A percentile compares a stretch with the other conserved stretches of the same genome.
Evolutionary conservation across 2,888 invertebrate species (phyloP).

Genomic region (Callyntrura guangdongensis): DNA sequence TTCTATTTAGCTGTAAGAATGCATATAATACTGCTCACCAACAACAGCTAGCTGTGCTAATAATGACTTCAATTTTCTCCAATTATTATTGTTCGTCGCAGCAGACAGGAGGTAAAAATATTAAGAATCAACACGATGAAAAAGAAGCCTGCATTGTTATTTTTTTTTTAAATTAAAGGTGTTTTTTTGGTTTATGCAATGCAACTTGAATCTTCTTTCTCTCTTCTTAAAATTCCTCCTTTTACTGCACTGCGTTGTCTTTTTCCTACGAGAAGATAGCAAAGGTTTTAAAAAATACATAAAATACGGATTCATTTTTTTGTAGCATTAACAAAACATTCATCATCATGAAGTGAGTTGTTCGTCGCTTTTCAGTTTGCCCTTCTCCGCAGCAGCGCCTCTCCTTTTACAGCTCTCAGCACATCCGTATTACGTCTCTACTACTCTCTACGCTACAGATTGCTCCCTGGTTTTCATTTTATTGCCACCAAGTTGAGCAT

Average conservation of each 20-base stretch:
- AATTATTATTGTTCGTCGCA: too few species aligned
- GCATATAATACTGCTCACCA: too few species aligned
- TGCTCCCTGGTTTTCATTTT: constrained; percentile 10
- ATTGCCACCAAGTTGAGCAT: constrained; percentile 23
- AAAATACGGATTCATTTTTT: background rate
- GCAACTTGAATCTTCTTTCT: constrained; percentile 43
- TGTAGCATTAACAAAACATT: too few species aligned
- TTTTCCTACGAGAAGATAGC: background rate
- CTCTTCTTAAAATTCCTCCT: background rate
- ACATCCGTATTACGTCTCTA: background rate
- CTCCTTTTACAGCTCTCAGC: background rate
- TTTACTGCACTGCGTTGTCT: too few species aligned
- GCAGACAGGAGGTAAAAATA: too few species aligned
- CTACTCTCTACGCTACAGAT: too few species aligned
- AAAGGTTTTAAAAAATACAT: background rate
- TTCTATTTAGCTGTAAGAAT: too few species aligned
- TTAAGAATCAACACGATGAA: constrained; percentile 2
- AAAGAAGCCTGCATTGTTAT: background rate
- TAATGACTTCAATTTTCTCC: too few species aligned
- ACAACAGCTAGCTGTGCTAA: too few species aligned
- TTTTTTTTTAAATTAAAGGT: background rate
- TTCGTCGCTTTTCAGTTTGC: too few species aligned
- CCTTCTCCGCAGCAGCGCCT: background rate
- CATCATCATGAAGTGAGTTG: too few species aligned
- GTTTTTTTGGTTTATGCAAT: constrained; percentile 46